phyloP scores from a whole-genome alignment of 2,888 invertebrate species.

The Artemia sinica region DNA sequence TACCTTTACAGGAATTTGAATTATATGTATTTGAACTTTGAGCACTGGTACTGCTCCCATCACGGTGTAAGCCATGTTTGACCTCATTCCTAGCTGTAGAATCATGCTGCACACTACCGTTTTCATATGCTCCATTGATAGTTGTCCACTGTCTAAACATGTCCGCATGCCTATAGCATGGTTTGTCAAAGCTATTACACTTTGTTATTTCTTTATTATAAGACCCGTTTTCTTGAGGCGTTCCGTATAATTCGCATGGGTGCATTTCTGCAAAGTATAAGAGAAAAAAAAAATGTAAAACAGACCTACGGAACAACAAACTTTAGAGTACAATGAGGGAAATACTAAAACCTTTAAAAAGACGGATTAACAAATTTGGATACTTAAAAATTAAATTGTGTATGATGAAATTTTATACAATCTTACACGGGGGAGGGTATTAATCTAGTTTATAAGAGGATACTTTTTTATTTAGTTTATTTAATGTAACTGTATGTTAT shows the following conservation, averaged over 20 bases:
- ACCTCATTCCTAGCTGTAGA: background rate
- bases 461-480: too few species aligned
- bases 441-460: too few species aligned
- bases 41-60: background rate
- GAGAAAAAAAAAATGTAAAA: too few species aligned
- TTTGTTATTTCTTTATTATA: background rate
- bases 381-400: too few species aligned
- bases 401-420: too few species aligned
- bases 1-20: constrained; percentile 2
- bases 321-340: too few species aligned
- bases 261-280: background rate
- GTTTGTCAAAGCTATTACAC: background rate
- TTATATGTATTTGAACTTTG: constrained; percentile 4
- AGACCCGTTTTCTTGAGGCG: background rate
- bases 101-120: background rate
- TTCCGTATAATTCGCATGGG: background rate
- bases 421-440: too few species aligned
- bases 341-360: too few species aligned
- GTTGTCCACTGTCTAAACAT: constrained; percentile 5
- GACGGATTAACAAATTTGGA: too few species aligned
- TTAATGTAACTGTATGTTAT: too few species aligned
- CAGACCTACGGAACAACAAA: too few species aligned
- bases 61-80: background rate
- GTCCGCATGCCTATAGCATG: constrained; percentile 5
- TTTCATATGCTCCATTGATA: background rate